These are phyloP conservation scores for Danaus melanippus DNA, from an alignment of 1,140 invertebrate species.

Conservation along the genomic window DNA sequence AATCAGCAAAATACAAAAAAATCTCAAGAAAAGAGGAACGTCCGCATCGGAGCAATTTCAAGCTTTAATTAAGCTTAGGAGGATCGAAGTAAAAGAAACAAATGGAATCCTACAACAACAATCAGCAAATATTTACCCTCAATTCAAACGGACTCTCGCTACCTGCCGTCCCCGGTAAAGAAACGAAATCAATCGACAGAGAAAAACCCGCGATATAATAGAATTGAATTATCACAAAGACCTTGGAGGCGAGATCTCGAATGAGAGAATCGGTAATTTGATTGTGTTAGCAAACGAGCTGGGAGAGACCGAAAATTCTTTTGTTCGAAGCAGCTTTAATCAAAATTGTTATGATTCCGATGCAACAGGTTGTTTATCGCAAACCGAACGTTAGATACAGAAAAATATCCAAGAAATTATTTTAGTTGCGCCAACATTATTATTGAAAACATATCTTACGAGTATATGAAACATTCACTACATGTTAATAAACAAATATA, in stretches of 20 bases:
- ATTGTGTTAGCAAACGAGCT: conserved; percentile 59
- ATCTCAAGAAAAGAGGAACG: no score
- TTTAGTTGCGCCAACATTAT: no score
- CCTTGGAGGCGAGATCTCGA: conserved; percentile 28
- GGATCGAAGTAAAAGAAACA: conserved; percentile 14
- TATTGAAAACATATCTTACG: no score
- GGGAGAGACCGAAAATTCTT: conserved; percentile 34
- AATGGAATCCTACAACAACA: conserved; percentile 30
- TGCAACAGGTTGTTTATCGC: conserved; percentile 36
- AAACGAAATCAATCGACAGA: conserved; percentile 50
- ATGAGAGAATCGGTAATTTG: conserved; percentile 55
- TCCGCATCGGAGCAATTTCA: no score
- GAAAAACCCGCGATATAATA: conserved; percentile 59
- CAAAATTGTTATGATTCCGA: conserved; percentile 40
- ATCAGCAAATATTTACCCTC: conserved; percentile 45
- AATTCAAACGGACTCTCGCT: conserved; percentile 23
- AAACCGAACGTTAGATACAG: no score
- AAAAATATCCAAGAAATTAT: no score
- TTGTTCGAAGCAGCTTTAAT: conserved; percentile 32
- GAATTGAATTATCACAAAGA: conserved; percentile 66
- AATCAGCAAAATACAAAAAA: no score
- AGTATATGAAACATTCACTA: no score
- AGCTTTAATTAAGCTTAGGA: conserved; percentile 2
- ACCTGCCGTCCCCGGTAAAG: conserved; percentile 43
- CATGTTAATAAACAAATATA: no score